phyloP scores from a whole-genome alignment of 2,113 vertebrate genomes.

The Thalassoma bifasciatum region DNA sequence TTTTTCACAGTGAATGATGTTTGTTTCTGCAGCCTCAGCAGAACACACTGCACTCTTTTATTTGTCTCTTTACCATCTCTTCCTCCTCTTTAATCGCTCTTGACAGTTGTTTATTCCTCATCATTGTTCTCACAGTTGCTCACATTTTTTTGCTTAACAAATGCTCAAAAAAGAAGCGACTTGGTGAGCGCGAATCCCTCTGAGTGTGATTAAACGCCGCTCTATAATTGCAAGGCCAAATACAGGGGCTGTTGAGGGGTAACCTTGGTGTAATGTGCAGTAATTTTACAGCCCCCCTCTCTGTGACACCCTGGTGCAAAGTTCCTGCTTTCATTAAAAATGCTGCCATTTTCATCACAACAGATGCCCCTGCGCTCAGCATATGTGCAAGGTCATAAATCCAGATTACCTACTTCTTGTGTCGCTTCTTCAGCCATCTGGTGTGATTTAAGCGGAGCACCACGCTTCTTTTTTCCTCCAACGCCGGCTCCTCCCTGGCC shows the following conservation, averaged over 20 bases:
- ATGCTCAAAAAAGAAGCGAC: not conserved
- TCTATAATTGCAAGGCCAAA: conserved; percentile 23
- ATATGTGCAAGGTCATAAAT: conserved; percentile 76
- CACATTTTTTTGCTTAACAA: not conserved
- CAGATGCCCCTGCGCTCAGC: conserved; percentile 65
- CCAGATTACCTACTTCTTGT: conserved; percentile 76
- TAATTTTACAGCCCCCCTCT: conserved; percentile 25
- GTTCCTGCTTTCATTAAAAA: conserved; percentile 53
- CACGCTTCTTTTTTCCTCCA: conserved; percentile 14
- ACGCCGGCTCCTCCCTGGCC: conserved; percentile 34
- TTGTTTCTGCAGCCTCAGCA: conserved; percentile 5
- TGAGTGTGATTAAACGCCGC: conserved; percentile 26
- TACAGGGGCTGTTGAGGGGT: not conserved
- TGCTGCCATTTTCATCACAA: conserved; percentile 50
- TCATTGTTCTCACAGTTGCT: not conserved
- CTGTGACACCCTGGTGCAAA: conserved; percentile 31
- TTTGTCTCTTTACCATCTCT: conserved; percentile 12
- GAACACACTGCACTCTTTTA: not conserved
- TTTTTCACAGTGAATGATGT: not conserved
- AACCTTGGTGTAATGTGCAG: conserved; percentile 47
- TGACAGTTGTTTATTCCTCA: conserved; percentile 34
- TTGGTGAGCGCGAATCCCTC: not conserved
- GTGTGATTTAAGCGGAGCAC: conserved; percentile 65
- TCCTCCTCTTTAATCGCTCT: conserved; percentile 1
- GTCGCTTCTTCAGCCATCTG: conserved; percentile 78